Percentiles rank a stretch among this genome's conserved stretches.
Evolutionary conservation across 2,113 vertebrate species (phyloP).

Genomic region (Garra rufa): DNA sequence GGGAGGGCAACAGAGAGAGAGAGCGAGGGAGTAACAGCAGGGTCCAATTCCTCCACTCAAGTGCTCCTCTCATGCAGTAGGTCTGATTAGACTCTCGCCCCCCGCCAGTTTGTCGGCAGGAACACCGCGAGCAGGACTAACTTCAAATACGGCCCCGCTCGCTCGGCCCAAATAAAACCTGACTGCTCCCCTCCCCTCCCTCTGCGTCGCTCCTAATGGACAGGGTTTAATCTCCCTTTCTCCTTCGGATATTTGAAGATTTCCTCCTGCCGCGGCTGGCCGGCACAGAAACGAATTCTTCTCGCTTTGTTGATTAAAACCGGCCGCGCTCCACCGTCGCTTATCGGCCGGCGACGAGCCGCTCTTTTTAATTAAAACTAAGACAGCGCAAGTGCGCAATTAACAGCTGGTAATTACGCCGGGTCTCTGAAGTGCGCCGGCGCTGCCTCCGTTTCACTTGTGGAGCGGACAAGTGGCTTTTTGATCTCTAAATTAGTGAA

Average conservation of each 20-base stretch:
- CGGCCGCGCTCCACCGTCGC: slow-evolving; percentile 86
- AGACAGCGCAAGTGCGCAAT: slow-evolving; percentile 99
- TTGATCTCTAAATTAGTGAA: slow-evolving; percentile 99
- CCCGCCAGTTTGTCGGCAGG: slow-evolving; percentile 85
- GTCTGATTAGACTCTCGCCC: slow-evolving; percentile 89
- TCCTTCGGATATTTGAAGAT: slow-evolving; percentile 94
- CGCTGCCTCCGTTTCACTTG: slow-evolving; percentile 98
- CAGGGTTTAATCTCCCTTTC: slow-evolving; percentile 99
- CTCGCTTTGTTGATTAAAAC: slow-evolving; percentile 99
- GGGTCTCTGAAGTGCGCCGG: slow-evolving; percentile 95
- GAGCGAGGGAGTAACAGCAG: slow-evolving; percentile 64
- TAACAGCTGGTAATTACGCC: slow-evolving; percentile 99
- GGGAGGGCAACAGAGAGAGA: slow-evolving; percentile 32
- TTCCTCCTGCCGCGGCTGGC: slow-evolving; percentile 94
- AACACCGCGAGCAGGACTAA: slow-evolving; percentile 85
- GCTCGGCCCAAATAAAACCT: slow-evolving; percentile 97
- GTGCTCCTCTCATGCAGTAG: slow-evolving; percentile 88
- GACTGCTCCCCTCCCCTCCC: slow-evolving; percentile 76
- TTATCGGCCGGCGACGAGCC: slow-evolving; percentile 97
- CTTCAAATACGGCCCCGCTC: slow-evolving; percentile 93
- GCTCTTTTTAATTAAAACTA: slow-evolving; percentile 99
- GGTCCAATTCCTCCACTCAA: slow-evolving; percentile 97
- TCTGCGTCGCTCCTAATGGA: slow-evolving; percentile 65
- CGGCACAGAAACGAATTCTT: slow-evolving; percentile 92
- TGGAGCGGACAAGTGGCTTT: slow-evolving; percentile 99